phyloP scores from a whole-genome alignment of 2,113 vertebrate genomes.

The Marcusenius ussheri region DNA sequence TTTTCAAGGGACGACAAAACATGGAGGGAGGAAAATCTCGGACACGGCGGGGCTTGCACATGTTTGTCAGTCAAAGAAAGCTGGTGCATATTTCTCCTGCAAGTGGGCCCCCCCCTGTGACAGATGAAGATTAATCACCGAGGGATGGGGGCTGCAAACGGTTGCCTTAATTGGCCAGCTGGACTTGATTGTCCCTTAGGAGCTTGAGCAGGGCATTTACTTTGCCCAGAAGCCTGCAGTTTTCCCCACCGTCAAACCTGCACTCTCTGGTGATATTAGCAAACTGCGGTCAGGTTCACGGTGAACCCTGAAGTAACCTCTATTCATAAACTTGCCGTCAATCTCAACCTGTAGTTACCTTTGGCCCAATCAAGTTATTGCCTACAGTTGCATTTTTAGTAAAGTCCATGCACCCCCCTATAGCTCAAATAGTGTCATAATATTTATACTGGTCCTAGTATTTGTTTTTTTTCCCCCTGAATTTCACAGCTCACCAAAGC shows the following conservation, averaged over 20 bases:
- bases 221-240: neutral
- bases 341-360: neutral
- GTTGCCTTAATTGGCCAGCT: slow-evolving; percentile 12
- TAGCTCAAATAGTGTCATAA: neutral
- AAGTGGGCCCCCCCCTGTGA: slow-evolving; percentile 33
- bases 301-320: neutral
- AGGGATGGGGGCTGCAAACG: slow-evolving; percentile 10
- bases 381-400: neutral
- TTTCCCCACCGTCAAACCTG: neutral
- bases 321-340: neutral
- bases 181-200: neutral
- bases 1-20: neutral
- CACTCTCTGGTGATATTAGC: neutral
- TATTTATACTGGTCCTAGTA: neutral
- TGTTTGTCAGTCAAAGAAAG: neutral
- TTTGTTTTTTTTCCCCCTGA: neutral
- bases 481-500: neutral
- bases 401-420: neutral
- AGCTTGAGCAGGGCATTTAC: neutral
- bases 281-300: neutral
- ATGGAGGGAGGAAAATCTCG: neutral
- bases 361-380: neutral
- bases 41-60: neutral
- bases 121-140: slow-evolving; percentile 43
- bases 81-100: neutral